phyloP scores from a whole-genome alignment of 1,140 invertebrate genomes.

The Cydia pomonella region DNA sequence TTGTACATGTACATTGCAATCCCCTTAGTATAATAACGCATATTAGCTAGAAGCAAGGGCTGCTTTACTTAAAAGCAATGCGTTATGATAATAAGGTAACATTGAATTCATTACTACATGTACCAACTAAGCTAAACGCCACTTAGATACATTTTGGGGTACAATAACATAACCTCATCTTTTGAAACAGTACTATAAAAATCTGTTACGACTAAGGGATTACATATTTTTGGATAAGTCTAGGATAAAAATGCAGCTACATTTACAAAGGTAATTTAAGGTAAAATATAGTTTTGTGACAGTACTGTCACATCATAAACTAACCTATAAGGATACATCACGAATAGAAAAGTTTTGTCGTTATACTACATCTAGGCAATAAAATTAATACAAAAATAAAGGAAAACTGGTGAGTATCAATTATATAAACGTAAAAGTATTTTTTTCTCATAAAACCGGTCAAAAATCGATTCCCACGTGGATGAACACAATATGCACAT shows the following conservation, averaged over 20 bases:
- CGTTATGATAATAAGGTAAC: neutral
- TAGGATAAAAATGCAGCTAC: neutral
- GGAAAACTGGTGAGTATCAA: neutral
- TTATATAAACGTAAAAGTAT: neutral
- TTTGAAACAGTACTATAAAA: neutral
- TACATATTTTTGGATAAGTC: too few relatives aligned
- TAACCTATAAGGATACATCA: slow-evolving; percentile 27
- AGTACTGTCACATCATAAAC: neutral
- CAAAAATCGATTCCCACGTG: slow-evolving; percentile 42
- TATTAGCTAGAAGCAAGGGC: neutral
- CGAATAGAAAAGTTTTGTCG: neutral
- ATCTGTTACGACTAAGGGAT: too few relatives aligned
- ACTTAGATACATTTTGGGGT: neutral
- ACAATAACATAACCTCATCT: slow-evolving; percentile 10
- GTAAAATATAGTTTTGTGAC: neutral
- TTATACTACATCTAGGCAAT: neutral
- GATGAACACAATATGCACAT: slow-evolving; percentile 38
- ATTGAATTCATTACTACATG: neutral
- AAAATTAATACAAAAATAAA: neutral
- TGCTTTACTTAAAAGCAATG: neutral
- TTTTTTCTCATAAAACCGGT: neutral
- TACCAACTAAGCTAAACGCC: neutral
- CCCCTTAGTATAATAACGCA: neutral
- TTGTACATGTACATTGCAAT: slow-evolving; percentile 29
- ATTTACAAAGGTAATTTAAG: slow-evolving; percentile 7